Base-by-base conservation (phyloP, 35 echinoderm and acorn worm genomes). In the Chiridota heheva region DNA sequence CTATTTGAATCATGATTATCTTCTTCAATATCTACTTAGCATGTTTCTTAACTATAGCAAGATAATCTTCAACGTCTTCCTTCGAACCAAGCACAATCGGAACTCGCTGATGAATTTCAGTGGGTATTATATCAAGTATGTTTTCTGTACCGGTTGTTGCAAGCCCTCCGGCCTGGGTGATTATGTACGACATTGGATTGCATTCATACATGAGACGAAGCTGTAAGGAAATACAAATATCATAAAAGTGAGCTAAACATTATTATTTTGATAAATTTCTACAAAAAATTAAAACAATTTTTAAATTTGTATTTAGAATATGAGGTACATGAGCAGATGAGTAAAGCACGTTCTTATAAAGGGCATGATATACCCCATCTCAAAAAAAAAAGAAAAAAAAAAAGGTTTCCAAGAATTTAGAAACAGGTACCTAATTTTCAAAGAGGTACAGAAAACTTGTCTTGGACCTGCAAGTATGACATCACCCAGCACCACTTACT, bases 21-120 rank as follows among this genome's bases (percentile, higher is more conserved):
- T n/a, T n/a, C n/a, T n/a, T n/a, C n/a, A n/a, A n/a, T n/a, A 33
- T 44, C 63, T 88, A 86, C 57, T 88, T 86, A 20, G 62, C 57
- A 60, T 91, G 70, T 40, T 98, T 91, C 34, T 78, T 82, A 12
- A 77, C 80, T 42, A 86, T 80, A 1, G 82, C 89, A 32, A 98
- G 60, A 61, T 88, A 98, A 22, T 98, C 95, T 44, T 98, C 79
- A 13, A 98, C 95, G 72, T 98, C 95, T 32, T 92, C 85, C 0
- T 70, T 61, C 12, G 95, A 98, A 16, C 95, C 95, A 30, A 98
- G 73, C 15, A 98, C 68, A n/a, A 92, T 77, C 0, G 95, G 95
- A 2, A 69, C 72, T 31, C 81, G 61, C 30, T 98, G 84, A 63
- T 98, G 95, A 51, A 98, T 98, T 26, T 59, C 43, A 8, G 85